Evolutionary conservation across 2,888 invertebrate genomes (phyloP).

Genomic region (Galeruca laticollis): DNA sequence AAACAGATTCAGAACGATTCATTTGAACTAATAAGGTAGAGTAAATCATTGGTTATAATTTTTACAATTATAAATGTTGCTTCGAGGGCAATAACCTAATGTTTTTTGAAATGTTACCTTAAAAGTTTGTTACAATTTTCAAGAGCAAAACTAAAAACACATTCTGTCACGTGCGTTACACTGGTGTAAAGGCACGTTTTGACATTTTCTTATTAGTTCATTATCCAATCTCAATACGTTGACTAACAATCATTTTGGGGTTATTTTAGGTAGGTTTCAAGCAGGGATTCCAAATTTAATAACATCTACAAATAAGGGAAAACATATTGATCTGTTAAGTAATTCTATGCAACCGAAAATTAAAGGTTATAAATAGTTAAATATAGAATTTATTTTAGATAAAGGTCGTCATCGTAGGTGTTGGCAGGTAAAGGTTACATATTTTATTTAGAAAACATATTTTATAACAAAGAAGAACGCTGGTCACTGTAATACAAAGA

Average conservation of each 20-base stretch:
- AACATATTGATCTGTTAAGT: not conserved
- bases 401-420: not conserved
- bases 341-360: not conserved
- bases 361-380: not conserved
- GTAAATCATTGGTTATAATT: too few species aligned
- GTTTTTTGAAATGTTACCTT: not conserved
- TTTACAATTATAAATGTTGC: not conserved
- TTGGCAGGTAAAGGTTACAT: not conserved
- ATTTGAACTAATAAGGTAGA: too few species aligned
- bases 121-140: not conserved
- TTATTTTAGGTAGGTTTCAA: not conserved
- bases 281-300: not conserved
- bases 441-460: slow-evolving; percentile 16
- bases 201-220: not conserved
- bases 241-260: not conserved
- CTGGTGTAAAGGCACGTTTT: not conserved
- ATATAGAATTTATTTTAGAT: not conserved
- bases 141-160: not conserved
- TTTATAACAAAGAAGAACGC: slow-evolving; percentile 26
- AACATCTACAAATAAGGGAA: not conserved
- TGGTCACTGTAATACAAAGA: slow-evolving; percentile 20
- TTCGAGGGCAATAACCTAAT: not conserved
- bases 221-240: not conserved
- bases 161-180: not conserved
- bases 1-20: too few species aligned